Conservation (phyloP, 2,797 vertebrate species). For the Pagetopsis macropterus region DNA sequence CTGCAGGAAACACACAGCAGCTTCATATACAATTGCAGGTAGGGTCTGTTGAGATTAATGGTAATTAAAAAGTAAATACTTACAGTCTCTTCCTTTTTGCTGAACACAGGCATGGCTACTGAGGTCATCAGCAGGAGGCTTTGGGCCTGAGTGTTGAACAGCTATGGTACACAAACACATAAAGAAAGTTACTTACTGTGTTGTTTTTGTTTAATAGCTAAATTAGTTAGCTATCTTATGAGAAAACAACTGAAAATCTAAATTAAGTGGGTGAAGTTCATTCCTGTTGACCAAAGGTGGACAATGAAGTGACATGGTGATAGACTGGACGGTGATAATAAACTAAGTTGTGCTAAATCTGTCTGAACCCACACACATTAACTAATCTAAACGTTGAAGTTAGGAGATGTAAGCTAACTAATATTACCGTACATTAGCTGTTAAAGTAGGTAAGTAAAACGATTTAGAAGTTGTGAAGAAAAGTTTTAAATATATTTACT, state of each 20-base stretch:
- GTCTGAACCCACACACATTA: not conserved
- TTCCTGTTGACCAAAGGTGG: not conserved
- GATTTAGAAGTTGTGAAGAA: too few relatives aligned
- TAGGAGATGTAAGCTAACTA: not conserved
- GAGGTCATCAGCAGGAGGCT: conserved; percentile 93
- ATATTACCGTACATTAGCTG: too few relatives aligned
- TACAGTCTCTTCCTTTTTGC: conserved; percentile 96
- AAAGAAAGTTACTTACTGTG: not conserved
- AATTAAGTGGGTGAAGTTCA: not conserved
- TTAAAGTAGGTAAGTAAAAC: not conserved
- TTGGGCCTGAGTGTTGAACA: conserved; percentile 90
- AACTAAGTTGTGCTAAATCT: not conserved
- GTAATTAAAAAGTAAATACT: conserved; percentile 54
- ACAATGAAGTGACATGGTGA: conserved; percentile 1
- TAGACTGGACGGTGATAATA: not conserved
- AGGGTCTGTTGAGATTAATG: not conserved
- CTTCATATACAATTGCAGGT: conserved; percentile 1
- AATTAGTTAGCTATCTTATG: not conserved
- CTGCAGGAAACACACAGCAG: conserved; percentile 69
- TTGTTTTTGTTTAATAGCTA: not conserved
- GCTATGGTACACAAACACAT: conserved; percentile 74
- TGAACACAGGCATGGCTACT: conserved; percentile 97
- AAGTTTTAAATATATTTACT: too few relatives aligned
- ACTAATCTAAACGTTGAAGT: not conserved
- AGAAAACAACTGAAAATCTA: not conserved